Evolutionary conservation across 1,140 invertebrate genomes (phyloP).

Genomic region (Macrobrachium rosenbergii): DNA sequence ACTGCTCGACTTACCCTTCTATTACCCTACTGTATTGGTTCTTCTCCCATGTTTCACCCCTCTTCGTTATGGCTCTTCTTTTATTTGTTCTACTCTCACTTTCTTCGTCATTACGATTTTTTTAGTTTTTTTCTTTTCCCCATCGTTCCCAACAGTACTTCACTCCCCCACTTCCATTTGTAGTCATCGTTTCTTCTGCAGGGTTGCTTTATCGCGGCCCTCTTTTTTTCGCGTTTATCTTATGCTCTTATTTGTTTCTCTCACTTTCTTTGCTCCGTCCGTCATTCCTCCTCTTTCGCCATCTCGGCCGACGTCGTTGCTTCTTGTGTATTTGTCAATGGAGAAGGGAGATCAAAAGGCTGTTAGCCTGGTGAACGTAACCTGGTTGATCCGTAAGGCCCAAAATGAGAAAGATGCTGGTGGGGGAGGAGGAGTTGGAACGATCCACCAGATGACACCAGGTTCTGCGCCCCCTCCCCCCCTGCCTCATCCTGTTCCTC

Average conservation of each 20-base stretch:
- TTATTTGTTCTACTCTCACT: background rate
- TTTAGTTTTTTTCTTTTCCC: background rate
- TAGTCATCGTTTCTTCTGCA: background rate
- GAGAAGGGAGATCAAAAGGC: constrained; percentile 23
- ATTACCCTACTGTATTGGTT: background rate
- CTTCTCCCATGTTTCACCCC: constrained; percentile 1
- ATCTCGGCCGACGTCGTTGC: too few species aligned
- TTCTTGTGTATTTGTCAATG: background rate
- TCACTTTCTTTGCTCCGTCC: background rate
- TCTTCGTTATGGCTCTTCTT: background rate
- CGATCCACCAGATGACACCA: too few species aligned
- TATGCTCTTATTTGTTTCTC: background rate
- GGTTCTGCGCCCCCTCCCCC: too few species aligned
- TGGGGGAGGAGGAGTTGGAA: too few species aligned
- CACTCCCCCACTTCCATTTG: background rate
- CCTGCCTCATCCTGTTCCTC: too few species aligned
- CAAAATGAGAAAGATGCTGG: too few species aligned
- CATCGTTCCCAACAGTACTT: background rate
- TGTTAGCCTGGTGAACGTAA: background rate
- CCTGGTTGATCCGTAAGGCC: too few species aligned
- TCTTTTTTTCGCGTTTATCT: background rate
- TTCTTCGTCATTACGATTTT: background rate
- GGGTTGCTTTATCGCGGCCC: too few species aligned
- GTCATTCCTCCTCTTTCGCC: too few species aligned
- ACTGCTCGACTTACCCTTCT: background rate